Base-by-base conservation (phyloP, 2,113 vertebrate species). In the Corythoichthys intestinalis region DNA sequence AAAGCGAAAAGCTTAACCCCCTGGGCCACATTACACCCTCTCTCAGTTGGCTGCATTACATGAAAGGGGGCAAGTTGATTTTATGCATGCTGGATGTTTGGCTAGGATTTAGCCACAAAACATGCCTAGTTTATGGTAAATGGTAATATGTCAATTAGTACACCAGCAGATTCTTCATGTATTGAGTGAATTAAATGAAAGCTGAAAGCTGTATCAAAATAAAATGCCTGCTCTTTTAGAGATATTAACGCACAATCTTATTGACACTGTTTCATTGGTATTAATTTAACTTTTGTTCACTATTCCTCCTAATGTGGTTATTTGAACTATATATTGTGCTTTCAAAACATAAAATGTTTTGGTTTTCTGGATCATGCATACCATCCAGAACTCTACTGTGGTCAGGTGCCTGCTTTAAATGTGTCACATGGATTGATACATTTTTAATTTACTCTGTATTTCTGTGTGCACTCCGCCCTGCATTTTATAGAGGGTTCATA, bases 31-130 rank as follows among this genome's bases (percentile, higher is more conserved):
- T 84, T 71, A 75, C 75, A 86, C 77, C 74, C 67, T 75, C 77
- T 90, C 77, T 87, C 84, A 85, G 69, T 78, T 76, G 41, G 35
- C 64, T 79, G 87, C 80, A 72, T 81, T 65, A 54, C 80, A 87
- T 88, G 73, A 90, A 90, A 90, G 80, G 50, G 78, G 65, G 57
- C 38, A 49, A 61, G 79, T 71, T 78, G 71, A 82, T 86, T 53
- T 70, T 35, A 58, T 68, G 76, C 72, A 73, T 79, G 72, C 76
- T 48, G 65, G 65, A 56, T 4, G 11, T 41, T 59, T 68, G 53
- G 38, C 41, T 57, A 70, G 65, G 73, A 72, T 74, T 82, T 74
- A 74, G 57, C 57, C 39, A 35, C 63, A 66, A 67, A 83, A 75
- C 71, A 72, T 49, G 47, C 59, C 38, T 41, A 17, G 41, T 63